These are phyloP conservation scores for Hartigia nigra DNA, from an alignment of 2,888 invertebrate genomes.

Conservation along the genomic window DNA sequence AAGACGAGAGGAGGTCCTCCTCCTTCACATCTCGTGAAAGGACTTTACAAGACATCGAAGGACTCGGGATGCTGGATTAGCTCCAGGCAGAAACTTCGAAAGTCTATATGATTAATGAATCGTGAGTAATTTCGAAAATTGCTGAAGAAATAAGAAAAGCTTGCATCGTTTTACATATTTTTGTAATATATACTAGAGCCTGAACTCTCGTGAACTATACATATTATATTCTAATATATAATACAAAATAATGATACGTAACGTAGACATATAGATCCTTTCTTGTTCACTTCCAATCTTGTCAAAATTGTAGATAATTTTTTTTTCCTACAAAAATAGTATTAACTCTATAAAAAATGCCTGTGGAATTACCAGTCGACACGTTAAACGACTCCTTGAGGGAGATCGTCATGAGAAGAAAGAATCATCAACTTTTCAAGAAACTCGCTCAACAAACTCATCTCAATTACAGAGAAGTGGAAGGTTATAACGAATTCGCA, in stretches of 20 bases:
- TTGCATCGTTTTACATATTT: background rate
- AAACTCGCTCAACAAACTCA: constrained; percentile 45
- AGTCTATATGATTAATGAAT: constrained; percentile 6
- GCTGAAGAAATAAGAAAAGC: background rate
- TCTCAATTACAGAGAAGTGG: constrained; percentile 51
- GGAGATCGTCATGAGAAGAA: constrained; percentile 53
- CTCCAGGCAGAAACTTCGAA: background rate
- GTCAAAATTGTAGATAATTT: background rate
- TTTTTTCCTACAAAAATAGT: background rate
- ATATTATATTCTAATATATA: background rate
- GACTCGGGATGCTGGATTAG: background rate
- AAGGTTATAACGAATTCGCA: constrained; percentile 40
- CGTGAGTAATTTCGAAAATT: background rate
- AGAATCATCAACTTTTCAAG: constrained; percentile 45
- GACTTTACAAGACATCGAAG: background rate
- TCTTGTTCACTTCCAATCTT: background rate
- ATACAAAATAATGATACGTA: background rate
- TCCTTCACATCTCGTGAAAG: background rate
- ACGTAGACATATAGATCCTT: background rate
- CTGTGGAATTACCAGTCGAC: constrained; percentile 46
- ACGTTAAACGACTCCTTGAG: constrained; percentile 43
- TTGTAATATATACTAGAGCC: background rate
- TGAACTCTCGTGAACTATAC: background rate
- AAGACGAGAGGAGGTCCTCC: background rate
- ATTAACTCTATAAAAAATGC: constrained; percentile 44